Conservation (phyloP, 2,797 vertebrate genomes). For the Xenops minutus region DNA sequence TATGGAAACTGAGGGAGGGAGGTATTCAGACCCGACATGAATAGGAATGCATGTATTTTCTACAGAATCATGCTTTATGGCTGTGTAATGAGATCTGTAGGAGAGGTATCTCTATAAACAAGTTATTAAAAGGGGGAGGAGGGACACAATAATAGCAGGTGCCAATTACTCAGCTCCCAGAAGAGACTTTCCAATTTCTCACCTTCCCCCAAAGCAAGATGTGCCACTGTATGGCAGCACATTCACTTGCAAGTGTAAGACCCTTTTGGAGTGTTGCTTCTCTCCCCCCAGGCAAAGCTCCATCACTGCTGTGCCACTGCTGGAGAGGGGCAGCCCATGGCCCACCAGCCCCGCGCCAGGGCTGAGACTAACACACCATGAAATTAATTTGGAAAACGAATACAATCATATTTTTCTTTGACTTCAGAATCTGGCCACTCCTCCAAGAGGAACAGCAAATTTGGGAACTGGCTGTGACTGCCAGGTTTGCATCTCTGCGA, state of each 20-base stretch:
- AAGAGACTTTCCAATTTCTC: slow-evolving; percentile 53
- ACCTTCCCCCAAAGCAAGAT: slow-evolving; percentile 64
- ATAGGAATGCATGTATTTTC: background rate
- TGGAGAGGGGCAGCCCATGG: background rate
- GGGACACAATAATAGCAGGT: slow-evolving; percentile 58
- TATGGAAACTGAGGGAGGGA: background rate
- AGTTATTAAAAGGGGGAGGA: slow-evolving; percentile 45
- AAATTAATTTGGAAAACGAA: background rate
- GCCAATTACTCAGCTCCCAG: slow-evolving; percentile 61
- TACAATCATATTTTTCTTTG: background rate
- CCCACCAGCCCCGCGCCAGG: background rate
- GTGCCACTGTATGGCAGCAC: background rate
- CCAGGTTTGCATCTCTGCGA: background rate
- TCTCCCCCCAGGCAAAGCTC: background rate
- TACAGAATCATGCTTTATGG: background rate
- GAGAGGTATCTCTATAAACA: slow-evolving; percentile 50
- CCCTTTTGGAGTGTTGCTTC: background rate
- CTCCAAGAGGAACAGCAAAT: background rate
- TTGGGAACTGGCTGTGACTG: background rate
- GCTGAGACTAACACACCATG: background rate
- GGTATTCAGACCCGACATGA: background rate
- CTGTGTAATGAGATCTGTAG: slow-evolving; percentile 20
- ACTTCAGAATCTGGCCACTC: background rate
- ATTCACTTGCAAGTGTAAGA: background rate
- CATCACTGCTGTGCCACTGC: background rate